Conservation (phyloP, 2,113 vertebrate species). For the Puma concolor region DNA sequence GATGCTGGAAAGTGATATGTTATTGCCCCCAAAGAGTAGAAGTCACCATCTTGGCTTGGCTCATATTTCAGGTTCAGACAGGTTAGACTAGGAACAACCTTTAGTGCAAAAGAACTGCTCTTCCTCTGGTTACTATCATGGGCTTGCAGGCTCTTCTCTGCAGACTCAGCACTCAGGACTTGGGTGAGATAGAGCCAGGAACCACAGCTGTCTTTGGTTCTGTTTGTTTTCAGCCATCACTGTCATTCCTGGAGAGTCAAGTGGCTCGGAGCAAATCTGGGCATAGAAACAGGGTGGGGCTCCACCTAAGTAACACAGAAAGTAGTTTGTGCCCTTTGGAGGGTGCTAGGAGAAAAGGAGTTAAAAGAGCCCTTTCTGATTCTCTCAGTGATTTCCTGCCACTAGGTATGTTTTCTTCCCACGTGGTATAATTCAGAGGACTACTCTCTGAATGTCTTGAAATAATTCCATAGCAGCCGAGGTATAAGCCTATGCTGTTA, state of each 20-base stretch:
- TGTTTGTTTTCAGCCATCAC: conserved; percentile 36
- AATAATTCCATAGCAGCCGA: background rate
- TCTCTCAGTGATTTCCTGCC: background rate
- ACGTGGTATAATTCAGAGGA: background rate
- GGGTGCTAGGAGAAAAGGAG: background rate
- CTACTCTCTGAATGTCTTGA: background rate
- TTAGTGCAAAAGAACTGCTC: background rate
- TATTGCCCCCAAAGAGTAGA: background rate
- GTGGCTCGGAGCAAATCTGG: conserved; percentile 45
- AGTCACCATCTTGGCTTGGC: background rate
- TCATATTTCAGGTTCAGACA: background rate
- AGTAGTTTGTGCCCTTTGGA: conserved; percentile 1
- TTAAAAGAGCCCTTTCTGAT: background rate
- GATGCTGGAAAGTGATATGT: background rate
- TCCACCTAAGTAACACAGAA: background rate
- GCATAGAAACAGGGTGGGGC: background rate
- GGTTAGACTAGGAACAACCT: background rate
- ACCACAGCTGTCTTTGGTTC: background rate
- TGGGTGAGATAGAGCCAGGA: background rate
- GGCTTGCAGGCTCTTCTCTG: background rate
- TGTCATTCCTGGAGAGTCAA: conserved; percentile 43
- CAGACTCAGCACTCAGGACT: background rate
- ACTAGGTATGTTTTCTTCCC: background rate
- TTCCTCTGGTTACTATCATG: background rate
- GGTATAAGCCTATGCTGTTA: background rate